Conservation (phyloP, 2,113 vertebrate species). For the Anguilla rostrata region DNA sequence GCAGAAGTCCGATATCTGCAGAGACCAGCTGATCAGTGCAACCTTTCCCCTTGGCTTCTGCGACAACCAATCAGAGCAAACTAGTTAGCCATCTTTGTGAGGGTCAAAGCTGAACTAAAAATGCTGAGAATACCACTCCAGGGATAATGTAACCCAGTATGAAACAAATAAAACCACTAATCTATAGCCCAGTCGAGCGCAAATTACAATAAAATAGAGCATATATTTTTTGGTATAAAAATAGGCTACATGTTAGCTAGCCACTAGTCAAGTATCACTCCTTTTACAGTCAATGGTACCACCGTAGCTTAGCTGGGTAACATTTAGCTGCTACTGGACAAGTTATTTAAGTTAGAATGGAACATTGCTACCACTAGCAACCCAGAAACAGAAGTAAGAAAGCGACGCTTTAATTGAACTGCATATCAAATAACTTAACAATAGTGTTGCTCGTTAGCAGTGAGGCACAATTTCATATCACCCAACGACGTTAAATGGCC, state of each 20-base stretch:
- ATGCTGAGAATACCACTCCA: background rate
- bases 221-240: background rate
- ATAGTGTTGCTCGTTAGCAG: no score
- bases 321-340: background rate
- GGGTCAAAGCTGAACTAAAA: slow-evolving; percentile 7
- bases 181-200: background rate
- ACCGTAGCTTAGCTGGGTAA: background rate
- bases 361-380: background rate
- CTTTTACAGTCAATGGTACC: background rate
- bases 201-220: background rate
- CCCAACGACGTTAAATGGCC: no score
- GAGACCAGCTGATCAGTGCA: slow-evolving; percentile 60
- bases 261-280: background rate
- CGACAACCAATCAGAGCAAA: slow-evolving; percentile 30
- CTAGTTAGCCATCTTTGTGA: slow-evolving; percentile 21
- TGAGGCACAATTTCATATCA: no score
- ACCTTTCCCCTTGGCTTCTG: slow-evolving; percentile 30
- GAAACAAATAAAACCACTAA: background rate
- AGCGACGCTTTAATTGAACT: background rate
- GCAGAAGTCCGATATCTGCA: slow-evolving; percentile 55
- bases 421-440: no score
- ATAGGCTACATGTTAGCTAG: background rate
- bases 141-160: background rate
- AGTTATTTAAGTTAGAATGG: no score
- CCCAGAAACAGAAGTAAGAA: background rate